Base-by-base conservation (phyloP, 2,797 vertebrate genomes). In the Ctenochaetus hawaiiensis region DNA sequence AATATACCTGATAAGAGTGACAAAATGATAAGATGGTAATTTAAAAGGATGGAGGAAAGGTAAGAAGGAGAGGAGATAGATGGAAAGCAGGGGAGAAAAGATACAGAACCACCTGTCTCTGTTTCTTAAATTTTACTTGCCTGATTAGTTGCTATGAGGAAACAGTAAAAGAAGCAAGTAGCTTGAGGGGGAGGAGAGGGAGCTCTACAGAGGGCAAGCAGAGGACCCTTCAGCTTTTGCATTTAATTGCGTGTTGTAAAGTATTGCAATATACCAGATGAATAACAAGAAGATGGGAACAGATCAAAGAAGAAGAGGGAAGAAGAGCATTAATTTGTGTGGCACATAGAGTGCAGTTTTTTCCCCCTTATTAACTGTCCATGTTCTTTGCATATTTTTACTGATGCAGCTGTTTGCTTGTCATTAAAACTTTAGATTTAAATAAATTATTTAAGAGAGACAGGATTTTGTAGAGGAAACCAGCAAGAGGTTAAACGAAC, bases 1-100 rank as follows among this genome's bases (percentile, higher is more conserved):
- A 85, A 80, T 80, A 67, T 68, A 80, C 70, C 66, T 62, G 74
- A 87, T 75, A 80, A 83, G 72, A 82, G 66, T 71, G 73, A 76
- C 72, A 80, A 59, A 77, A 80, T 67, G 69, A 80, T 71, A 58
- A 76, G 65, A 71, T 69, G 54, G 64, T 57, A 75, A 75, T 62
- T 79, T 70, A 81, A 75, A 53, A 45, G 49, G 34, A 64, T 76
- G 16, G 56, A 68, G 52, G 69, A 80, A 62, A 69, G 63, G n/a
- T 56, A 48, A 68, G 68, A 44, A 48, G 54, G 18, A 48, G 59
- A 41, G n/a, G 49, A 9, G 4, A 43, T 13, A 45, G 22, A 67
- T 62, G 63, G 22, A 77, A 23, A 52, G 1, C 3, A 8, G 52
- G 53, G 53, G 37, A 30, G 23, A 39, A 54, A 41, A 62, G 53